Base-by-base conservation (phyloP, 2,888 invertebrate genomes). In the Thymelicus sylvestris region DNA sequence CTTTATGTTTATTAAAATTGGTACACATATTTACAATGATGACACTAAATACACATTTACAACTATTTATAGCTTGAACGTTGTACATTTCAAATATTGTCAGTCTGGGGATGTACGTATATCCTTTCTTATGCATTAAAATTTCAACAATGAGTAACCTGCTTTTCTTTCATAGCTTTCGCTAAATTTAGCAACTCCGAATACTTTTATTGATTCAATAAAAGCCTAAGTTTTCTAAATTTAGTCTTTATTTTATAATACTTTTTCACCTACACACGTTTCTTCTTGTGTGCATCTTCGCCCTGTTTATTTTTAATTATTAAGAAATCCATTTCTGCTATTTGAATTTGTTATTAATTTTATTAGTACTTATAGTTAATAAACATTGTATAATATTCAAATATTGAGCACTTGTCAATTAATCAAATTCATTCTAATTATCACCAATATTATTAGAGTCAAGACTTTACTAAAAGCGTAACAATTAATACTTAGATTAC, bases 131-230 rank as follows among this genome's bases (percentile, higher is more conserved):
- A 31, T 31, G 31, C 8, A 60, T 39, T 39, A 3, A 31, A 13
- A 38, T 60, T 39, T 59, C n/a, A 10, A 6, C 3, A 60, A n/a
- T 41, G 12, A 19, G 6, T 19, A 44, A 50, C n/a, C 10, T 41
- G 52, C 7, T 44, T 66, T 63, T 31, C 12, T 67, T 39, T 15
- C 6, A 39, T 19, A 31, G 24, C 41, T 31, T 44, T 47, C 57
- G 31, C 31, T 57, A 47, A 44, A 57, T 57, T 24, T 66, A 55
- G 52, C 31, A 52, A 65, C 61, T 50, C 57, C 44, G 59, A 64
- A 66, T 31, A 19, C 71, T 75, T 77, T 77, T 78, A 76, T 76
- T 79, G 76, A 78, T 78, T 79, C 77, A 77, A 77, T 78, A 79
- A 79, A 79, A 77, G 67, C 68, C 39, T 50, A 67, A 67, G 64